These are phyloP conservation scores for Congeria kusceri DNA, from an alignment of 2,888 invertebrate species.

Conservation along the genomic window DNA sequence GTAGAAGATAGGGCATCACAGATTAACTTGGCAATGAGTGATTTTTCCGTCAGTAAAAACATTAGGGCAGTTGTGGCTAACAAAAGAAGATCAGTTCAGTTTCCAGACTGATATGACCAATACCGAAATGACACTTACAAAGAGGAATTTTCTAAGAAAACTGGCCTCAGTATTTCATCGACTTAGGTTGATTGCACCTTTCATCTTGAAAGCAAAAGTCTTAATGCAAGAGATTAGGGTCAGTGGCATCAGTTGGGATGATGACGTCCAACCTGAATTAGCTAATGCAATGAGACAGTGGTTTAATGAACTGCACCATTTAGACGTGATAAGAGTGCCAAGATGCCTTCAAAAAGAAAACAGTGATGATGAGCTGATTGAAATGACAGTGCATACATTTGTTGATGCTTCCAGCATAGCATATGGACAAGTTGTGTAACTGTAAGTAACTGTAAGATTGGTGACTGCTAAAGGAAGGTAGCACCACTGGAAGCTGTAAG, in stretches of 20 bases:
- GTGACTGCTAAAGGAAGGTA: constrained; percentile 39
- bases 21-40: constrained; percentile 36
- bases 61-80: constrained; percentile 53
- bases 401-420: no score
- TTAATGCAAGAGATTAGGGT: constrained; percentile 41
- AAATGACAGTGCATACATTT: no score
- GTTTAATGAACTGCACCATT: constrained; percentile 19
- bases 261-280: not conserved
- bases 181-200: constrained; percentile 33
- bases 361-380: no score
- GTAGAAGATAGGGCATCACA: constrained; percentile 32
- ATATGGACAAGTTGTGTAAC: constrained; percentile 42
- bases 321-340: constrained; percentile 36
- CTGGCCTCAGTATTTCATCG: constrained; percentile 45
- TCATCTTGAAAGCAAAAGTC: constrained; percentile 33
- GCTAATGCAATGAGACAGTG: not conserved
- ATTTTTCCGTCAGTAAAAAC: constrained; percentile 57
- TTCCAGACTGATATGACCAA: constrained; percentile 7
- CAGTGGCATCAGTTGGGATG: constrained; percentile 36
- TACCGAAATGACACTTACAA: constrained; percentile 52
- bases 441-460: no score
- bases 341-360: constrained; percentile 29
- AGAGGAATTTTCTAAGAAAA: constrained; percentile 56
- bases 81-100: constrained; percentile 51
- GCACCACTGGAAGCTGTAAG: constrained; percentile 39